Evolutionary conservation across 2,113 vertebrate species (phyloP), one percentile per base, ranked within the genome.

Genomic region (Riparia riparia): DNA sequence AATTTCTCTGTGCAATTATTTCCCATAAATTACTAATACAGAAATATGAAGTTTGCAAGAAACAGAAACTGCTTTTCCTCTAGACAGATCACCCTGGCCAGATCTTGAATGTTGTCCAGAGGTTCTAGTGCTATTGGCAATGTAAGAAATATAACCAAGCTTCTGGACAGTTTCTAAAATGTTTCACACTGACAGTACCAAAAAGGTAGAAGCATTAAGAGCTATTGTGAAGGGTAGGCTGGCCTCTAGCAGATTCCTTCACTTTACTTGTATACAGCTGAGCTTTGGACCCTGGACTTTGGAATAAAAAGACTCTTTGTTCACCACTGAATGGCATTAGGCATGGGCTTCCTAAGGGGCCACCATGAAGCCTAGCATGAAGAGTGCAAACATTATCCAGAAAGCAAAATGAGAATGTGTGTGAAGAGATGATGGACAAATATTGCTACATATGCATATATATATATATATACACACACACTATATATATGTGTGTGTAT

Each of bases 341-440:
- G 98, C 98, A 99, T 98, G 98, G 98, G 97, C 98, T 99, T 98
- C 98, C 98, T 98, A 97, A 98, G 98, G 98, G 98, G 98, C 98
- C 98, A 98, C 98, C 98, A 98, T 98, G 98, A 98, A 98, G 98
- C 96, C 98, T 98, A 97, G 66, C 97, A 97, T 97, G 97, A 97
- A 97, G 97, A 98, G 96, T 95, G 96, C 97, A 98, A 98, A 98
- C 97, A 98, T 97, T 97, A 97, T 95, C 97, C 96, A 95, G 98
- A 97, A 97, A 98, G 96, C 94, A 97, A 95, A 98, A 92, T 81
- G 79, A 89, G 88, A 95, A 93, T 97, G 96, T 96, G 65, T 86
- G 63, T 77, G 83, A 94, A 86, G 85, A 95, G 83, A 63, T 91
- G 96, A 96, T 87, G 89, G 96, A 90, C 78, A 95, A 93, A 93